Evolutionary conservation across 64 coral and sea anemone species (phyloP).

Genomic region (Anthopleura sola): DNA sequence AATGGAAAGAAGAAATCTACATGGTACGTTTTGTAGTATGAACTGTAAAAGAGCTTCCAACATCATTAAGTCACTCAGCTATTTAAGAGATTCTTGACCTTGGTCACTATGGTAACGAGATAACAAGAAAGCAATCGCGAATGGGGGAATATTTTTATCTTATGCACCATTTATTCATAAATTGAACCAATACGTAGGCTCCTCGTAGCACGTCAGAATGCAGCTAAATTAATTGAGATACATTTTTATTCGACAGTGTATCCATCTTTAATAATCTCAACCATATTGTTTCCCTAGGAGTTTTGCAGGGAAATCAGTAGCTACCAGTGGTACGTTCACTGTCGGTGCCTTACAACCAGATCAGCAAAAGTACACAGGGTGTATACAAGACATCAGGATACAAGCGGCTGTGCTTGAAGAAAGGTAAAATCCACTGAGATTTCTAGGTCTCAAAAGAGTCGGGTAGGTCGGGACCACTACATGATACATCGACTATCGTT

Average conservation of each 20-base stretch:
- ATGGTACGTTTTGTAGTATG: background rate
- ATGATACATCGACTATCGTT: background rate
- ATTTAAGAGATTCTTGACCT: too few relatives aligned
- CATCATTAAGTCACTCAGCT: too few relatives aligned
- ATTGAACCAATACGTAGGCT: too few relatives aligned
- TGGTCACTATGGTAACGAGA: too few relatives aligned
- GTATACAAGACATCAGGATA: conserved; percentile 82
- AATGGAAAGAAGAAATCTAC: conserved; percentile 23
- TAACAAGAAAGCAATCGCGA: too few relatives aligned
- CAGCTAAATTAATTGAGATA: too few relatives aligned
- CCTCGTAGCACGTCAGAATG: too few relatives aligned
- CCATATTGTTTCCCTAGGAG: background rate
- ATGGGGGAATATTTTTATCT: too few relatives aligned
- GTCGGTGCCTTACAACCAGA: conserved; percentile 55
- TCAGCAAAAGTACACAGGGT: conserved; percentile 48
- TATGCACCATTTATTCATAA: too few relatives aligned
- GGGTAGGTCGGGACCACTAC: background rate
- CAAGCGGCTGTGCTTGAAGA: conserved; percentile 66
- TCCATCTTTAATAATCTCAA: too few relatives aligned
- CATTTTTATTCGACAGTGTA: too few relatives aligned
- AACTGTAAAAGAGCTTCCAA: too few relatives aligned
- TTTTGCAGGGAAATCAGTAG: conserved; percentile 42
- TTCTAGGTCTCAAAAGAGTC: background rate
- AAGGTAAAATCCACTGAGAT: conserved; percentile 49
- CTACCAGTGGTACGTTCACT: conserved; percentile 21